These are phyloP conservation scores for Orycteropus afer DNA, from an alignment of 2,113 vertebrate species.

Conservation along the genomic window DNA sequence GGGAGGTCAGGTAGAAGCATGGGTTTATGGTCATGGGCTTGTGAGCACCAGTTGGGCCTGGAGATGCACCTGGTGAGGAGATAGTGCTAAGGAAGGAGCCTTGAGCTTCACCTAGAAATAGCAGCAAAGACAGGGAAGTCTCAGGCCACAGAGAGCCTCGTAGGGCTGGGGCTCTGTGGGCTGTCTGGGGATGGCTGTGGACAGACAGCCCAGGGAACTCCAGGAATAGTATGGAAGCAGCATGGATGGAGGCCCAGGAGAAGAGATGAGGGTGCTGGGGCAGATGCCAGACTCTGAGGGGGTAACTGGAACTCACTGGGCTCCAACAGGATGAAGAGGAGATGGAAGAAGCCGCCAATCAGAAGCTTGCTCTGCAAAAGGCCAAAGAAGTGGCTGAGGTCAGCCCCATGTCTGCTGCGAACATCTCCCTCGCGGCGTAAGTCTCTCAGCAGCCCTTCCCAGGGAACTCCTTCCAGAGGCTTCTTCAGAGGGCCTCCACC, in stretches of 20 bases:
- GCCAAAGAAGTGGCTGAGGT: constrained; percentile 98
- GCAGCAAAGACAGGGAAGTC: neutral
- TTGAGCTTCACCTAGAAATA: neutral
- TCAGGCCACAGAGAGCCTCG: neutral
- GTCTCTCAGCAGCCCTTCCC: constrained; percentile 54
- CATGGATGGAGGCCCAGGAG: neutral
- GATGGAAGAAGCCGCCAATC: constrained; percentile 97
- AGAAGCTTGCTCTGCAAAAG: constrained; percentile 96
- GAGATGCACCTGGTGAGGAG: neutral
- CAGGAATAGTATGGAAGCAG: neutral
- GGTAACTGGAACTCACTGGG: neutral
- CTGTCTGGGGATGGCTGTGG: neutral
- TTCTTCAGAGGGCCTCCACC: neutral
- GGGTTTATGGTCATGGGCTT: too few relatives aligned
- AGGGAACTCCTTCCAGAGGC: neutral
- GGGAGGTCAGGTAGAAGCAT: neutral
- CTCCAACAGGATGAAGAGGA: constrained; percentile 95
- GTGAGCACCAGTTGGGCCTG: neutral
- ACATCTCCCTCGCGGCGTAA: constrained; percentile 97
- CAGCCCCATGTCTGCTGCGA: constrained; percentile 96
- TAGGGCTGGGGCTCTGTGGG: neutral
- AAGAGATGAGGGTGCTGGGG: too few relatives aligned
- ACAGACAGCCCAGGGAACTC: too few relatives aligned
- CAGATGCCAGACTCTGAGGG: neutral
- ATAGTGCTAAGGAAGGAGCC: neutral